Evolutionary conservation across 2,888 invertebrate genomes (phyloP).

Genomic region (Thera britannica): DNA sequence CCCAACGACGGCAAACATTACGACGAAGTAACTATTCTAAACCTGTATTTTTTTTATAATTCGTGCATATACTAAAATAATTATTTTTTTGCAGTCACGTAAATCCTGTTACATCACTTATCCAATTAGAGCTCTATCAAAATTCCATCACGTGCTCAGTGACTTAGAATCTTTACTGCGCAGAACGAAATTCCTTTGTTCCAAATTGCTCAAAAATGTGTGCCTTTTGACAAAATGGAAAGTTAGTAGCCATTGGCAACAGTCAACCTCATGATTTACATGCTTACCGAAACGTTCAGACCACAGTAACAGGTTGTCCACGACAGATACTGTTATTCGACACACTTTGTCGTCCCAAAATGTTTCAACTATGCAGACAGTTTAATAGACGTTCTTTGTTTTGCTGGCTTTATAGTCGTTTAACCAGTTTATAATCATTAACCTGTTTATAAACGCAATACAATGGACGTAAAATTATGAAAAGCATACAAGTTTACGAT

Average conservation of each 20-base stretch:
- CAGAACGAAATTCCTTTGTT: slow-evolving; percentile 18
- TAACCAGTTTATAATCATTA: slow-evolving; percentile 8
- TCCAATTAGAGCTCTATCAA: not conserved
- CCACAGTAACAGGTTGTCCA: slow-evolving; percentile 63
- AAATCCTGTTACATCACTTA: not conserved
- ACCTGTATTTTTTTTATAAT: too few species aligned
- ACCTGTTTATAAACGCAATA: slow-evolving; percentile 4
- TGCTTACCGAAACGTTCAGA: slow-evolving; percentile 36
- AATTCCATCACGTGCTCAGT: not conserved
- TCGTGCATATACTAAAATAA: too few species aligned
- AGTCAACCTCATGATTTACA: slow-evolving; percentile 36
- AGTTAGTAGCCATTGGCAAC: slow-evolving; percentile 23
- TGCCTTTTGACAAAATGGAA: slow-evolving; percentile 27
- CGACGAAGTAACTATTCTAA: too few species aligned
- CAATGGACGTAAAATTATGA: not conserved
- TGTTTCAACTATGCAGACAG: slow-evolving; percentile 39
- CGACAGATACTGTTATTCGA: slow-evolving; percentile 69
- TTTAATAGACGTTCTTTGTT: slow-evolving; percentile 12
- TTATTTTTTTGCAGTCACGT: too few species aligned
- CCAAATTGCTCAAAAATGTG: slow-evolving; percentile 16
- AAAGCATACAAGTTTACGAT: not conserved
- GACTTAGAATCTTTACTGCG: slow-evolving; percentile 12
- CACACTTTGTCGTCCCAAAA: slow-evolving; percentile 61
- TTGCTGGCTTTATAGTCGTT: slow-evolving; percentile 6
- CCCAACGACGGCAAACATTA: too few species aligned